phyloP scores from a whole-genome alignment of 2,888 invertebrate species.

The Spatulosminthurus flaviceps region DNA sequence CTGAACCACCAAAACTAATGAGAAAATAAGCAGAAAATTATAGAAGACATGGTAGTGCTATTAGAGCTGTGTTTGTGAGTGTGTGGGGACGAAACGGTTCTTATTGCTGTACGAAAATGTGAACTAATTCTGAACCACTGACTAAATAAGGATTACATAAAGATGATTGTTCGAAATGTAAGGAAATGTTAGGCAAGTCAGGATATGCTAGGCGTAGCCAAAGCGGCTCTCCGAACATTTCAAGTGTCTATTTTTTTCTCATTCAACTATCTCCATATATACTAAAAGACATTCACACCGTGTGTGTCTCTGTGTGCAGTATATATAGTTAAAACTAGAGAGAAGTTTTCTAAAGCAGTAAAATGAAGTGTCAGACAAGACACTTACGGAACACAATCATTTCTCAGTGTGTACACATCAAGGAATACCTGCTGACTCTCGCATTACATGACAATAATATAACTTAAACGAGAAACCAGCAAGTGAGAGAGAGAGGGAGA shows the following conservation, averaged over 20 bases:
- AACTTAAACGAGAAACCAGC: not conserved
- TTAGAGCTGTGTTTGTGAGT: not conserved
- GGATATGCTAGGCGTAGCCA: slow-evolving; percentile 25
- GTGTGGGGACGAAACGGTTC: not conserved
- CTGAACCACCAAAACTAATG: not conserved
- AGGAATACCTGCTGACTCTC: slow-evolving; percentile 24
- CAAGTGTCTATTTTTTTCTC: slow-evolving; percentile 31
- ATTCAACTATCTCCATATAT: slow-evolving; percentile 15
- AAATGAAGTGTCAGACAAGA: slow-evolving; percentile 23
- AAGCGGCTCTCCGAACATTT: not conserved
- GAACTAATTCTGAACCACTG: slow-evolving; percentile 7
- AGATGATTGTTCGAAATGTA: slow-evolving; percentile 22
- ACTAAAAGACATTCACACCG: too few relatives aligned
- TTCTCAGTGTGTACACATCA: slow-evolving; percentile 20
- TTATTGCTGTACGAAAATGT: too few relatives aligned
- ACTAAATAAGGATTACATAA: slow-evolving; percentile 28
- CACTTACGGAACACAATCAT: slow-evolving; percentile 32
- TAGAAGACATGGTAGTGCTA: not conserved
- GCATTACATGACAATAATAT: slow-evolving; percentile 29
- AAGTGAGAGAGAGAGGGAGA: slow-evolving; percentile 10
- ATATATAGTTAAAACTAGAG: too few relatives aligned
- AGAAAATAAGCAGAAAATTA: slow-evolving; percentile 1
- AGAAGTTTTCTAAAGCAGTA: slow-evolving; percentile 16
- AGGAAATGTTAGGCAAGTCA: slow-evolving; percentile 16
- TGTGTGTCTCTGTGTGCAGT: not conserved